Evolutionary conservation across 2,113 vertebrate species (phyloP).

Genomic region (Gadus chalcogrammus): DNA sequence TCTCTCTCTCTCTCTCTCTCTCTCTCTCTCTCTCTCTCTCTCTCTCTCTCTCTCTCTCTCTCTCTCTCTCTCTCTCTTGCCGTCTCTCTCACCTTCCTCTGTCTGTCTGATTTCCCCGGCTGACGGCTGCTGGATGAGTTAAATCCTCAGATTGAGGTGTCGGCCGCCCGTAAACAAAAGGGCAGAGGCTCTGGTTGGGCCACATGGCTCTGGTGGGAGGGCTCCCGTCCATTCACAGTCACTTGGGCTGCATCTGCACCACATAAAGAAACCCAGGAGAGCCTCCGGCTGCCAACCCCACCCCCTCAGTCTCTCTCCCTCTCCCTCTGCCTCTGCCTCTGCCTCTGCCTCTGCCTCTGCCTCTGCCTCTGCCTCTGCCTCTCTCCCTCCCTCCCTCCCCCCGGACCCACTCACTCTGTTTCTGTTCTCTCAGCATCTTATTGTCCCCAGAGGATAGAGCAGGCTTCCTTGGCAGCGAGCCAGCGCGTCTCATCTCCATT

Average conservation of each 20-base stretch:
- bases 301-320: conserved; percentile 22
- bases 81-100: conserved; percentile 8
- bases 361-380: neutral
- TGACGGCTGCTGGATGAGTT: conserved; percentile 53
- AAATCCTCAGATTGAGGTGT: conserved; percentile 44
- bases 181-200: conserved; percentile 51
- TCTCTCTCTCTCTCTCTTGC: conserved; percentile 19
- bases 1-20: neutral
- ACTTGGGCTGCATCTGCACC: conserved; percentile 56
- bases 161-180: conserved; percentile 50
- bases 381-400: neutral
- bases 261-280: conserved; percentile 32
- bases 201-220: conserved; percentile 60
- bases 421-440: conserved; percentile 30
- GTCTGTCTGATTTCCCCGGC: conserved; percentile 36
- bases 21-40: conserved; percentile 22
- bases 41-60: conserved; percentile 13
- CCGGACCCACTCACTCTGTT: conserved; percentile 14
- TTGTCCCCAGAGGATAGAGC: conserved; percentile 43
- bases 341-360: neutral
- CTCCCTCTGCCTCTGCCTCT: neutral
- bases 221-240: conserved; percentile 52
- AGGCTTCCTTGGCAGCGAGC: conserved; percentile 47
- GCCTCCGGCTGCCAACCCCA: conserved; percentile 35
- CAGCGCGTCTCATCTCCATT: conserved; percentile 53